phyloP scores from a whole-genome alignment of 2,113 vertebrate species.

The Plectropomus leopardus region DNA sequence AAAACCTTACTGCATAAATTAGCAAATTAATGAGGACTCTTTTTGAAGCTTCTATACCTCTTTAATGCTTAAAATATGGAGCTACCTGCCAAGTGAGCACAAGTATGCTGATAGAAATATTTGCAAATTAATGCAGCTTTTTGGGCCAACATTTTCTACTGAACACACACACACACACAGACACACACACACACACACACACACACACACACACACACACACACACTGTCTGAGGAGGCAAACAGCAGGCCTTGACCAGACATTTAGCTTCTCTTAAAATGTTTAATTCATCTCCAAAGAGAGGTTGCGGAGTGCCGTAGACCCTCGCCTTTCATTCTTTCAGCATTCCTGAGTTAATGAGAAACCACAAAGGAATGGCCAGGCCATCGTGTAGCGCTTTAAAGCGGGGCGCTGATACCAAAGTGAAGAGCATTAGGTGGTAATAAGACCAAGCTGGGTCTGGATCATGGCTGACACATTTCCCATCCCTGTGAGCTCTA shows the following conservation, averaged over 20 bases:
- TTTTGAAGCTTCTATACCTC: constrained; percentile 2
- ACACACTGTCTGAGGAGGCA: not conserved
- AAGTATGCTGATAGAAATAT: constrained; percentile 21
- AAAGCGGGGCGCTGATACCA: constrained; percentile 27
- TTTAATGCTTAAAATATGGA: not conserved
- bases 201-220: constrained; percentile 1
- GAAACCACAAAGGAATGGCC: constrained; percentile 60
- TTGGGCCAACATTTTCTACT: constrained; percentile 14
- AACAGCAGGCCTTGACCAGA: constrained; percentile 9
- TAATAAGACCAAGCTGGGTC: constrained; percentile 66
- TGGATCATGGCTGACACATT: constrained; percentile 69
- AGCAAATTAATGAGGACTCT: constrained; percentile 11
- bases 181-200: constrained; percentile 1
- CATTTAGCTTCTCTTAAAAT: constrained; percentile 22
- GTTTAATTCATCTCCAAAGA: constrained; percentile 41
- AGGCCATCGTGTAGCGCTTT: constrained; percentile 47
- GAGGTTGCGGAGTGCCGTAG: not conserved
- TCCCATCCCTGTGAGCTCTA: constrained; percentile 62
- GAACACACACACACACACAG: constrained; percentile 1
- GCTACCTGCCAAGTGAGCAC: constrained; percentile 5
- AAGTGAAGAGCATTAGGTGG: constrained; percentile 66
- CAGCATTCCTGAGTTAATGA: constrained; percentile 45
- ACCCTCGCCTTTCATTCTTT: constrained; percentile 45
- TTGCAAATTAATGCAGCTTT: constrained; percentile 32
- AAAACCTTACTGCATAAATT: constrained; percentile 35